A percentile compares a stretch with the other conserved stretches of the same genome.
These are phyloP conservation scores for Dromius quadrimaculatus DNA, from an alignment of 2,888 invertebrate species.

Conservation along the genomic window DNA sequence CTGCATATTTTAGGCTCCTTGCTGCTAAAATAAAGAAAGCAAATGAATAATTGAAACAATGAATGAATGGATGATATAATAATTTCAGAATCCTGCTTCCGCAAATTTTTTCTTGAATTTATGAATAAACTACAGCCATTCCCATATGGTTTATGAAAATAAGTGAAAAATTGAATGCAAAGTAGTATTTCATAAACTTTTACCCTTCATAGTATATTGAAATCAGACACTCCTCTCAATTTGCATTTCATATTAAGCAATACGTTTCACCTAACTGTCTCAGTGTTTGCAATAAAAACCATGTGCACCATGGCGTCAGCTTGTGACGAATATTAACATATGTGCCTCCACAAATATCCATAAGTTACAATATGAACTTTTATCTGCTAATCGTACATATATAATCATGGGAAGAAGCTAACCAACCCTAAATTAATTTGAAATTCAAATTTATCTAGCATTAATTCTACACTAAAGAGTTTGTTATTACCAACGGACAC, in stretches of 20 bases:
- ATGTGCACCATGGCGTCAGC: not conserved
- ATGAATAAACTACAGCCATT: too few relatives aligned
- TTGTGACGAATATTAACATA: not conserved
- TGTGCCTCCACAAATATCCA: conserved; percentile 6
- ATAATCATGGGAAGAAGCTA: not conserved
- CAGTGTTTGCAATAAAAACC: not conserved
- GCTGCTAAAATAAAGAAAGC: too few relatives aligned
- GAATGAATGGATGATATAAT: too few relatives aligned
- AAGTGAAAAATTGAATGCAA: too few relatives aligned
- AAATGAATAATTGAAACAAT: too few relatives aligned
- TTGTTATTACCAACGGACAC: not conserved
- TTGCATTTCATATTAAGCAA: conserved; percentile 27
- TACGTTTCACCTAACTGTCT: not conserved
- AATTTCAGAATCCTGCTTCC: too few relatives aligned
- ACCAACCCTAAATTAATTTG: not conserved
- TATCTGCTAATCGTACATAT: conserved; percentile 7
- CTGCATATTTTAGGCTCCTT: too few relatives aligned
- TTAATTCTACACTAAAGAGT: not conserved
- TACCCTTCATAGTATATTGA: not conserved
- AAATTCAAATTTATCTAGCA: not conserved
- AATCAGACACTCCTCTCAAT: conserved; percentile 16
- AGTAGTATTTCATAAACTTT: not conserved
- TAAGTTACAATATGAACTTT: conserved; percentile 28
- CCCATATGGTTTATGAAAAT: too few relatives aligned
- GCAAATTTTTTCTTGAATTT: too few relatives aligned